phyloP scores from a whole-genome alignment of 2,113 vertebrate species.

The Carollia perspicillata region DNA sequence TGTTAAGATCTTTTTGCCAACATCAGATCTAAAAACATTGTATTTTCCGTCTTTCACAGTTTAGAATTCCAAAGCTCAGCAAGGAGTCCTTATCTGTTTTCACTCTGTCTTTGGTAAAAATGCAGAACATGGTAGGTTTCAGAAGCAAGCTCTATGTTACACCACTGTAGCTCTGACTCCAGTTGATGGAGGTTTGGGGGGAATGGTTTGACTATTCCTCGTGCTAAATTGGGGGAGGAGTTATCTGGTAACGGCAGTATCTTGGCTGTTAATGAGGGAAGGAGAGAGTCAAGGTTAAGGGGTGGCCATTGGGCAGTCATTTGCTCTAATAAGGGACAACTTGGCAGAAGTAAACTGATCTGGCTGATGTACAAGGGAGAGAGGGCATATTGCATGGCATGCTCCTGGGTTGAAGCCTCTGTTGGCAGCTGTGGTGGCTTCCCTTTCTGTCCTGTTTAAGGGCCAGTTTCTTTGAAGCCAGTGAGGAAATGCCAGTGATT shows the following conservation, averaged over 20 bases:
- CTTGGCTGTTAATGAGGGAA: not conserved
- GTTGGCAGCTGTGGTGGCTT: conserved; percentile 15
- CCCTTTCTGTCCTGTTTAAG: conserved; percentile 37
- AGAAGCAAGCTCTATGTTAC: not conserved
- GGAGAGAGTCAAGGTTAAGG: not conserved
- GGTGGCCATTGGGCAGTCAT: not conserved
- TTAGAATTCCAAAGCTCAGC: conserved; percentile 17
- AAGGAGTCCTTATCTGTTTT: not conserved
- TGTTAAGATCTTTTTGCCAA: not conserved
- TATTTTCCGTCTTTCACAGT: not conserved
- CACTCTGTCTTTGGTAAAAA: conserved; percentile 33
- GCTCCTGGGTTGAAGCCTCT: not conserved
- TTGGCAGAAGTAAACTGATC: conserved; percentile 38
- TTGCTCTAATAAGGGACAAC: not conserved
- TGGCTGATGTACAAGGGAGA: not conserved
- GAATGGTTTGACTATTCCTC: not conserved
- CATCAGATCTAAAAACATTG: conserved; percentile 20
- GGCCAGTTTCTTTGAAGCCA: conserved; percentile 40
- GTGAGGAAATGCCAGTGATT: conserved; percentile 57
- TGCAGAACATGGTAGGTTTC: not conserved
- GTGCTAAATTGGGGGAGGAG: not conserved
- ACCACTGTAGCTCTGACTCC: not conserved
- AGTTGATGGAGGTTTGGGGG: not conserved
- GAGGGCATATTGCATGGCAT: not conserved
- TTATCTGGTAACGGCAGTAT: not conserved